Conservation (phyloP, 1,140 invertebrate species). For the Pseudomyrmex sp. region DNA sequence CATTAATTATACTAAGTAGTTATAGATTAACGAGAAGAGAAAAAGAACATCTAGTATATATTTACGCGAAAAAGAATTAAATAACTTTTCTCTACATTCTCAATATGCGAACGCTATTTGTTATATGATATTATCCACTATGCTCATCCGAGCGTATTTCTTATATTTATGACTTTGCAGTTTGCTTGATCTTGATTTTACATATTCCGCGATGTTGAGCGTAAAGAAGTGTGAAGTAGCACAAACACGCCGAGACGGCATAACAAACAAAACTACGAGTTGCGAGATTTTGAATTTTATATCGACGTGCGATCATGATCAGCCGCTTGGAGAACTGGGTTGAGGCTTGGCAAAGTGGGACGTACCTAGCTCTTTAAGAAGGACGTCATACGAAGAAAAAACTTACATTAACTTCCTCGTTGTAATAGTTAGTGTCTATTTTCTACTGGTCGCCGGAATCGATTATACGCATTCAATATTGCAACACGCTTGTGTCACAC, state of each 20-base stretch:
- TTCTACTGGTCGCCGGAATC: slow-evolving; percentile 38
- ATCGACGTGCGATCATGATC: slow-evolving; percentile 43
- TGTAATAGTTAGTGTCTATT: slow-evolving; percentile 29
- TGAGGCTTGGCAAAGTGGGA: slow-evolving; percentile 47
- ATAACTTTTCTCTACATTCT: too few relatives aligned
- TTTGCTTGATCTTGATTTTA: slow-evolving; percentile 1
- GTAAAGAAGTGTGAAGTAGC: slow-evolving; percentile 2
- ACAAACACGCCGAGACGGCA: neutral
- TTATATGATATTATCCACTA: neutral
- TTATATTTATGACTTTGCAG: neutral
- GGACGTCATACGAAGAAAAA: slow-evolving; percentile 31
- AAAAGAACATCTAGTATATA: too few relatives aligned
- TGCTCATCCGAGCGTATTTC: neutral
- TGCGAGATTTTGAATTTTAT: slow-evolving; percentile 54
- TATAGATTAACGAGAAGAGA: too few relatives aligned
- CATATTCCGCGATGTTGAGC: slow-evolving; percentile 1
- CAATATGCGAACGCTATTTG: too few relatives aligned
- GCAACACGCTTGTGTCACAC: slow-evolving; percentile 2
- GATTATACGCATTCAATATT: slow-evolving; percentile 54
- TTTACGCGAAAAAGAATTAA: too few relatives aligned
- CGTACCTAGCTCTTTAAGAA: slow-evolving; percentile 51
- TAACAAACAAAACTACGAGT: slow-evolving; percentile 22
- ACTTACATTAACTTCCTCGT: slow-evolving; percentile 52
- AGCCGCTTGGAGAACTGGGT: slow-evolving; percentile 46
- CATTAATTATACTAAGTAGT: too few relatives aligned